Conservation (phyloP, 2,113 vertebrate genomes). For the Deroptyus accipitrinus region DNA sequence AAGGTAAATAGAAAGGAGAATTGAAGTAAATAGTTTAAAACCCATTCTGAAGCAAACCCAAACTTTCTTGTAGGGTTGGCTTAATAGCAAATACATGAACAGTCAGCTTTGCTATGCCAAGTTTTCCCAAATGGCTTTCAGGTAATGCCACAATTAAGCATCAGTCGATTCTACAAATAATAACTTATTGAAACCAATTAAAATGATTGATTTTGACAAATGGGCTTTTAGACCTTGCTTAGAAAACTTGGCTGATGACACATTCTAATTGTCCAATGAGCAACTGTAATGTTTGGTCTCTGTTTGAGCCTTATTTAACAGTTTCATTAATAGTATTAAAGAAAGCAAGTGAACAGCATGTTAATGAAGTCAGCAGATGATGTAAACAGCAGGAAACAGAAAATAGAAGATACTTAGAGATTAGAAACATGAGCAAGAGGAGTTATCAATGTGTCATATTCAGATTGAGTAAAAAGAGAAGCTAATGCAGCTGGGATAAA, state of each 20-base stretch:
- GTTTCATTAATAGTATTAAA: conserved; percentile 53
- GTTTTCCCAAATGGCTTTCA: neutral
- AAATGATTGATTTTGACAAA: conserved; percentile 2
- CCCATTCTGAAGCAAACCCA: neutral
- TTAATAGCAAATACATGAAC: neutral
- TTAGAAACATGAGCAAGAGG: conserved; percentile 21
- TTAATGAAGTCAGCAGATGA: conserved; percentile 60
- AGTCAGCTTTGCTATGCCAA: neutral
- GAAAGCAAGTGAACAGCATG: conserved; percentile 56
- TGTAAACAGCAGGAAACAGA: conserved; percentile 60
- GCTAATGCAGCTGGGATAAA: neutral
- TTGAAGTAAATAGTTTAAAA: neutral
- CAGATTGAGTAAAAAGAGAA: neutral
- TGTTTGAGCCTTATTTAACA: conserved; percentile 54
- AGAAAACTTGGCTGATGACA: neutral
- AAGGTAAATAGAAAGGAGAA: neutral
- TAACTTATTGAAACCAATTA: conserved; percentile 19
- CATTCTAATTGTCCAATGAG: neutral
- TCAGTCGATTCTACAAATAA: conserved; percentile 12
- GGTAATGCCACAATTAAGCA: neutral
- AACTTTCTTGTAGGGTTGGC: neutral
- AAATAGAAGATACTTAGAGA: conserved; percentile 26
- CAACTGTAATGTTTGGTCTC: neutral
- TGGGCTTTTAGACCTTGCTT: neutral
- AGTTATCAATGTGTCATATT: conserved; percentile 15